Base-by-base conservation (phyloP, 2,113 vertebrate species). In the Sebastes schlegelii region DNA sequence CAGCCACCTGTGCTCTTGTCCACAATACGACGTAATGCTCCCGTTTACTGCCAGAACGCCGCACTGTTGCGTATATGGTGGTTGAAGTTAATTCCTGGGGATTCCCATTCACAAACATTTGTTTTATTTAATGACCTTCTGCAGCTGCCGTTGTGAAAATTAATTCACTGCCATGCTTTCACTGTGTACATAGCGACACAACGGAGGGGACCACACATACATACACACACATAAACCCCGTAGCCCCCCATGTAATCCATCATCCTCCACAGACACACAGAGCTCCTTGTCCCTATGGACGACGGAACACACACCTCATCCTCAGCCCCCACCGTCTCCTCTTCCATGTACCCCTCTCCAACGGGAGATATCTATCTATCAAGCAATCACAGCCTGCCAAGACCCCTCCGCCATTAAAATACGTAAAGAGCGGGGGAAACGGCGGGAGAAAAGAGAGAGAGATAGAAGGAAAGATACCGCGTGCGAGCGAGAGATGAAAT, bases 61-160 rank as follows among this genome's bases (percentile, higher is more conserved):
- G 58, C 70, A 49, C 74, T 74, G 57, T 73, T 65, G 73, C 54
- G 3, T 81, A 71, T 79, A 68, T 71, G 60, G 17, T 64, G 66
- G 34, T 17, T 63, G 17, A 80, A 82, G 82, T 71, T 88, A 83
- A 86, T 87, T 91, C 76, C 88, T n/a, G 42, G 76, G 86, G 86
- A 89, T 88, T 89, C 80, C 80, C 77, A 65, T 72, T 84, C 71
- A 85, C 87, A 91, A 92, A 93, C 84, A 91, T 95, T 93, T 86
- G 87, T 88, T 92, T 93, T 89, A 88, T 92, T 91, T 91, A 92
- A 93, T 93, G 76, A 88, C 91, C 89, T 89, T 85, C 89, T 78
- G 79, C 73, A 75, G 80, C 89, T 86, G 88, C 79, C 45, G 40
- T 72, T 51, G 66, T 86, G 78, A 86, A 84, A 84, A 91, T 89